Conservation (phyloP, 2,113 vertebrate species). For the Symphodus melops region DNA sequence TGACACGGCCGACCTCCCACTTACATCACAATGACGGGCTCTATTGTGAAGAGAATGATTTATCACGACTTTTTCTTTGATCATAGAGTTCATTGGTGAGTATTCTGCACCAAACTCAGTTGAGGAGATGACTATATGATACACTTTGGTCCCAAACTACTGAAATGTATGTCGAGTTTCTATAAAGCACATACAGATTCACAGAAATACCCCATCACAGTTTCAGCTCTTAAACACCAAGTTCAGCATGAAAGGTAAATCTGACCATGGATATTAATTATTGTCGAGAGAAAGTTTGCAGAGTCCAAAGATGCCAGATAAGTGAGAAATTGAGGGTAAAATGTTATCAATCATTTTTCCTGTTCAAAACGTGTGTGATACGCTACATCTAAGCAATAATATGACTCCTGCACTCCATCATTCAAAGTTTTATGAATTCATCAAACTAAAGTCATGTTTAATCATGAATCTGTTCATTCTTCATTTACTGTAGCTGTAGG, state of each 20-base stretch:
- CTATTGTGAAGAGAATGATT: not conserved
- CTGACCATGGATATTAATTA: slow-evolving; percentile 51
- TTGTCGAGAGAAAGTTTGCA: slow-evolving; percentile 37
- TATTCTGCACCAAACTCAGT: not conserved
- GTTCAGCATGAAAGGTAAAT: slow-evolving; percentile 24
- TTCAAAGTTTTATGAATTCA: slow-evolving; percentile 27
- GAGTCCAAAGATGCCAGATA: slow-evolving; percentile 39
- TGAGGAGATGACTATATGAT: slow-evolving; percentile 13
- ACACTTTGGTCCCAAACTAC: not conserved
- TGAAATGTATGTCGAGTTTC: not conserved
- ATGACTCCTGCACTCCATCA: slow-evolving; percentile 16
- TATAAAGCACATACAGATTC: slow-evolving; percentile 17
- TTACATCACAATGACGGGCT: not conserved
- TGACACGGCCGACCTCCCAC: not conserved
- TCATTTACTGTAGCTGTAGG: slow-evolving; percentile 10
- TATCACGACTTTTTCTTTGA: not conserved
- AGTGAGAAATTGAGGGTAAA: slow-evolving; percentile 44
- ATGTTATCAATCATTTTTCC: slow-evolving; percentile 36
- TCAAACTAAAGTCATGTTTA: not conserved
- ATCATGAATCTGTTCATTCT: slow-evolving; percentile 20
- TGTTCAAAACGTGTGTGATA: slow-evolving; percentile 14
- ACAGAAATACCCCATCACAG: slow-evolving; percentile 25
- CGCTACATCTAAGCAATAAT: slow-evolving; percentile 19
- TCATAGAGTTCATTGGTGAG: not conserved
- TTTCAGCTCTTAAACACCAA: slow-evolving; percentile 35